Percentiles rank a stretch among this genome's conserved stretches.
Conservation (phyloP, 2,888 invertebrate genomes). For the Chymomyza fuscimana region DNA sequence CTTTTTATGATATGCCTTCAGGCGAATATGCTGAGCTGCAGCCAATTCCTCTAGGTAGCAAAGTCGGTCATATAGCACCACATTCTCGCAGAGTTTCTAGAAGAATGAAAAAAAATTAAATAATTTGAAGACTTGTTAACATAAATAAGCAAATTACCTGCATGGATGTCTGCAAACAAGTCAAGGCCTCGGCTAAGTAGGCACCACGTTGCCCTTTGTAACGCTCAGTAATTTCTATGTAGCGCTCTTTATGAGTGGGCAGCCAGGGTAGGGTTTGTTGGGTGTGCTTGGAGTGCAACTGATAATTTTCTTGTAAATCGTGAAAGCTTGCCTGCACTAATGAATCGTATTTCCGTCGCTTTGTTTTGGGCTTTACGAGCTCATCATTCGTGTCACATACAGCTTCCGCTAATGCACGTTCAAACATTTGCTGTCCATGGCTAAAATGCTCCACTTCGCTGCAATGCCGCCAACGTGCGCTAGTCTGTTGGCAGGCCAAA, state of each 20-base stretch:
- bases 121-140: not conserved
- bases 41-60: conserved; percentile 79
- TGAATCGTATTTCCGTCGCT: not conserved
- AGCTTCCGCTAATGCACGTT: conserved; percentile 84
- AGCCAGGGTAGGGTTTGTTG: conserved; percentile 54
- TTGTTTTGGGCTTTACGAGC: conserved; percentile 52
- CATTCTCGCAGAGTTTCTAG: conserved; percentile 83
- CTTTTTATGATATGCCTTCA: conserved; percentile 81
- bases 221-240: conserved; percentile 45
- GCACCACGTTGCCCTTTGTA: conserved; percentile 61
- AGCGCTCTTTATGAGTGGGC: conserved; percentile 48
- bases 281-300: conserved; percentile 49
- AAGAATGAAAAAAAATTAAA: conserved; percentile 16
- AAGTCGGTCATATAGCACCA: conserved; percentile 82
- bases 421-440: conserved; percentile 81
- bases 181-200: conserved; percentile 76
- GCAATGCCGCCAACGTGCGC: conserved; percentile 81
- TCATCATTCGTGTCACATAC: conserved; percentile 80
- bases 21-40: conserved; percentile 74
- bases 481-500: conserved; percentile 86
- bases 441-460: conserved; percentile 79
- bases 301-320: conserved; percentile 46
- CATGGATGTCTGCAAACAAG: conserved; percentile 80
- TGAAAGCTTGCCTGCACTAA: conserved; percentile 37
- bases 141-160: conserved; percentile 76